phyloP scores from a whole-genome alignment of 2,797 vertebrate species.

The Ficedula albicollis region DNA sequence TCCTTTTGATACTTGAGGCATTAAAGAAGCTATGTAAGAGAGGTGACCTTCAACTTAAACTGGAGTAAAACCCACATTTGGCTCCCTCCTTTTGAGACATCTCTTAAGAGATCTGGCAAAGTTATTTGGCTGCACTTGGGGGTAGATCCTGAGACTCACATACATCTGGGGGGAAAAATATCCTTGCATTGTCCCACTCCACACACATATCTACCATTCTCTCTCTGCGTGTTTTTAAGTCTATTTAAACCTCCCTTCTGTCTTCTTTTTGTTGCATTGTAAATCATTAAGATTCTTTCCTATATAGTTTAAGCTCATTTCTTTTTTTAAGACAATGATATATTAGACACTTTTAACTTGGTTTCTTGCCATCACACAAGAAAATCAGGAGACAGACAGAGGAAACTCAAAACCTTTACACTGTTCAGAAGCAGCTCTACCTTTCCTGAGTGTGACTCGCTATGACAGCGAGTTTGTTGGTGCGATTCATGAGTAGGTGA shows the following conservation, averaged over 20 bases:
- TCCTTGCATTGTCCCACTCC: neutral
- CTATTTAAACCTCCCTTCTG: neutral
- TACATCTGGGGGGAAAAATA: neutral
- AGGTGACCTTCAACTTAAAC: neutral
- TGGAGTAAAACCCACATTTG: neutral
- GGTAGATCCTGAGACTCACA: neutral
- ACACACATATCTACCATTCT: neutral
- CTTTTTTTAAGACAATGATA: neutral
- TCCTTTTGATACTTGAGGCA: neutral
- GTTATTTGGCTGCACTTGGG: neutral
- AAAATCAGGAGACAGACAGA: neutral
- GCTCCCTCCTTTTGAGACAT: neutral
- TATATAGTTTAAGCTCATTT: accelerated
- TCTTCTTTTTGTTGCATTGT: neutral
- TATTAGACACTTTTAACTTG: neutral
- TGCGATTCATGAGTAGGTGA: conserved; percentile 89
- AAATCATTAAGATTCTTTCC: neutral
- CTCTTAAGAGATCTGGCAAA: neutral
- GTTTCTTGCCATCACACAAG: neutral
- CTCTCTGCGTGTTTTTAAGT: accelerated
- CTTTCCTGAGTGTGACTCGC: conserved; percentile 95
- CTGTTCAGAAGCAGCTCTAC: conserved; percentile 63
- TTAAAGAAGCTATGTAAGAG: neutral
- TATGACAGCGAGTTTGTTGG: conserved; percentile 91
- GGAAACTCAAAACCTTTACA: too few species aligned